phyloP scores from a whole-genome alignment of 30 jellyfish, hydroid and myxozoan genomes.

The Aurelia sp. region DNA sequence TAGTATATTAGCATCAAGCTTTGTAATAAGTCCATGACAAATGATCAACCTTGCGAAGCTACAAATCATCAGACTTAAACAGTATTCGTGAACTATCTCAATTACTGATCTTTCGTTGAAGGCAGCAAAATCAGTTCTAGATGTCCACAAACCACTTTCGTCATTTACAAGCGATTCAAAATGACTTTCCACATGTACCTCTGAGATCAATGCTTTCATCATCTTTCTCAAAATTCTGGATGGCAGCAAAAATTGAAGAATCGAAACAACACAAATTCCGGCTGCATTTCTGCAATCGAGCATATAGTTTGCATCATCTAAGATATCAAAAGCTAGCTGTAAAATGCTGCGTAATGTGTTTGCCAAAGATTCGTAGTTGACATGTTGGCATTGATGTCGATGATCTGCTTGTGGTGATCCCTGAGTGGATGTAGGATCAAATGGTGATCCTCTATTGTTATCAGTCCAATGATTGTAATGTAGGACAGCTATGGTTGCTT shows the following conservation, averaged over 20 bases:
- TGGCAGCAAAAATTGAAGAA: slow-evolving; percentile 44
- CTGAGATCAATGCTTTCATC: not conserved
- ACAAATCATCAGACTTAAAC: not conserved
- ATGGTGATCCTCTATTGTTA: not conserved
- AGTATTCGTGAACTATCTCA: no score
- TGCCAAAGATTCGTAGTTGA: no score
- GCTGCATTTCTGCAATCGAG: slow-evolving; percentile 89
- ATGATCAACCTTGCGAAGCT: slow-evolving; percentile 21
- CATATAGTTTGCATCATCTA: slow-evolving; percentile 36
- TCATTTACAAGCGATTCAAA: not conserved
- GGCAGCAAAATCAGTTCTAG: slow-evolving; percentile 1
- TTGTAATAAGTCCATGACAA: slow-evolving; percentile 63
- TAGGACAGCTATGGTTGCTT: slow-evolving; percentile 42
- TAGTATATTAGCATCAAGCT: slow-evolving; percentile 27
- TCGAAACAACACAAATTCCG: slow-evolving; percentile 58
- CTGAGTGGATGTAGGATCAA: not conserved
- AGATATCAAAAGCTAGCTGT: slow-evolving; percentile 10
- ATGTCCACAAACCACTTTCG: no score
- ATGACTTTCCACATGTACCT: not conserved
- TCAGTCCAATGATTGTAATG: slow-evolving; percentile 1
- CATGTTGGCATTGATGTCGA: not conserved
- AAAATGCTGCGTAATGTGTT: not conserved
- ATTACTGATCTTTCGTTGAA: not conserved
- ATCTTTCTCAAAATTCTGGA: not conserved
- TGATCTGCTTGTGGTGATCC: not conserved